phyloP scores from a whole-genome alignment of 1,140 invertebrate species.

The Drosophila chauvacae region DNA sequence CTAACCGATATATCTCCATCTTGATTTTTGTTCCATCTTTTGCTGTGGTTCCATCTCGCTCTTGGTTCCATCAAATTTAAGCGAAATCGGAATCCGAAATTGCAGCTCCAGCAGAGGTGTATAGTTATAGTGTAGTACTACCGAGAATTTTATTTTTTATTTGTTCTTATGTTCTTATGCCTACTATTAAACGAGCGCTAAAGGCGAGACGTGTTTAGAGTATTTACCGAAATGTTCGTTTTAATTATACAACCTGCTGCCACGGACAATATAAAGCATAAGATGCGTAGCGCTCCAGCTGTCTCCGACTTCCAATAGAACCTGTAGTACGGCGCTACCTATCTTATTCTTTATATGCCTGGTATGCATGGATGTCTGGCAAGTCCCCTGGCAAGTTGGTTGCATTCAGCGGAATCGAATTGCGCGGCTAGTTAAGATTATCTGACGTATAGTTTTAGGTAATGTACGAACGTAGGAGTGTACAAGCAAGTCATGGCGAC shows the following conservation, averaged over 20 bases:
- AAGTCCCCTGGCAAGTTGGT: background rate
- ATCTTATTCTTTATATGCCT: background rate
- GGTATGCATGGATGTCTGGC: slow-evolving; percentile 11
- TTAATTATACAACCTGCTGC: slow-evolving; percentile 13
- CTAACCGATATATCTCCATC: background rate
- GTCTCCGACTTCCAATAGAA: background rate
- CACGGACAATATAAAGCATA: background rate
- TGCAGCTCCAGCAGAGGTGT: background rate
- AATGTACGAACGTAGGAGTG: slow-evolving; percentile 17
- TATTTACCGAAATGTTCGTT: slow-evolving; percentile 37
- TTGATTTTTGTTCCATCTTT: background rate
- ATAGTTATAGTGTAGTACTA: slow-evolving; percentile 27
- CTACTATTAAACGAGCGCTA: slow-evolving; percentile 40
- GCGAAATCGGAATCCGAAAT: slow-evolving; percentile 2
- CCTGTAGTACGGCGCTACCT: background rate
- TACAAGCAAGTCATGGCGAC: slow-evolving; percentile 27
- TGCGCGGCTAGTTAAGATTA: slow-evolving; percentile 26
- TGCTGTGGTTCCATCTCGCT: background rate
- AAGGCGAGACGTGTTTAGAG: slow-evolving; percentile 47
- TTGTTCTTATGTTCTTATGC: slow-evolving; percentile 33
- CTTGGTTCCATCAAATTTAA: slow-evolving; percentile 1
- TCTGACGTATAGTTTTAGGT: slow-evolving; percentile 27
- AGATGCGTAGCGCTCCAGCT: slow-evolving; percentile 3
- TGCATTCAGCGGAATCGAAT: slow-evolving; percentile 17
- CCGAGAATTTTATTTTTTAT: slow-evolving; percentile 41